Evolutionary conservation across 2,113 vertebrate genomes (phyloP).

Genomic region (Lepus europaeus): DNA sequence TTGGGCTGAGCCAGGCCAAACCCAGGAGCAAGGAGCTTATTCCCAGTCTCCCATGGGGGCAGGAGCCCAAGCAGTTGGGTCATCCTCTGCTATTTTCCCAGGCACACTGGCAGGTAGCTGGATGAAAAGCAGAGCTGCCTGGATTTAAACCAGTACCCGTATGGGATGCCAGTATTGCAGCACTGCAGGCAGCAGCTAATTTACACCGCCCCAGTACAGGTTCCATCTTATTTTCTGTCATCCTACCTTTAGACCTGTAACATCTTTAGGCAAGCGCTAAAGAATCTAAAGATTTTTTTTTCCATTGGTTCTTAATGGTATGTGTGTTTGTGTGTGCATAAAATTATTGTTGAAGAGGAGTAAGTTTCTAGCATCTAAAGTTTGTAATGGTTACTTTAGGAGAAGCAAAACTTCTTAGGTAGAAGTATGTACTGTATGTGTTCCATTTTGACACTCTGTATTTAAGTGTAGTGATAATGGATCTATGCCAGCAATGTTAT

Average conservation of each 20-base stretch:
- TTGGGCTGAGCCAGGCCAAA: no score
- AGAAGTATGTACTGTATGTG: background rate
- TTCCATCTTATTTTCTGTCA: background rate
- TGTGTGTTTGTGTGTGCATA: background rate
- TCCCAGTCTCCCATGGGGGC: no score
- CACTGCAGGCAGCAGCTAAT: no score
- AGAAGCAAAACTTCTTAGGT: constrained; percentile 25
- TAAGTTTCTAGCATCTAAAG: background rate
- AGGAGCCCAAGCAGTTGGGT: no score
- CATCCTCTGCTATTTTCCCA: no score
- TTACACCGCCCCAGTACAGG: no score
- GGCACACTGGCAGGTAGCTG: no score
- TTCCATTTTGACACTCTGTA: constrained; percentile 30
- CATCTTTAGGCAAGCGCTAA: constrained; percentile 27
- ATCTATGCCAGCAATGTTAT: background rate
- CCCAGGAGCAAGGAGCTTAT: no score
- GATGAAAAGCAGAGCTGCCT: no score
- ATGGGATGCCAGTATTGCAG: no score
- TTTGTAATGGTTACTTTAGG: constrained; percentile 41
- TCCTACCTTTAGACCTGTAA: constrained; percentile 44
- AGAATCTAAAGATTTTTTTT: background rate
- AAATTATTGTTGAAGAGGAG: constrained; percentile 38
- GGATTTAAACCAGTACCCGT: no score
- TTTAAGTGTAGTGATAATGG: background rate
- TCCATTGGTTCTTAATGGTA: background rate